A percentile compares a stretch with the other conserved stretches of the same genome.
Conservation (phyloP, 2,797 vertebrate species). For the Macrochelys suwanniensis region DNA sequence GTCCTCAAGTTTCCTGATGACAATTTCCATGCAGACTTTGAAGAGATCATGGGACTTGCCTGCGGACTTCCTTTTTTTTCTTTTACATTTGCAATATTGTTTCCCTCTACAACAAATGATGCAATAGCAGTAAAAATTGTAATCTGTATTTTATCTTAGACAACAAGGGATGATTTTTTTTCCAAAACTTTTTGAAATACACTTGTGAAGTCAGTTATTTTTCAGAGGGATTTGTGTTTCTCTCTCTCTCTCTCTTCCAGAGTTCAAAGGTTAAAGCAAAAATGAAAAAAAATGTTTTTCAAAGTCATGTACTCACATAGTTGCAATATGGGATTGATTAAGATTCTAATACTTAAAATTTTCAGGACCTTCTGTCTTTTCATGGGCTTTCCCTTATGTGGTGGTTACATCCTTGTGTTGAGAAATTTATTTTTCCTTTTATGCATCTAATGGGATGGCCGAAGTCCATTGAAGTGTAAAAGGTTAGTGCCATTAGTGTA, state of each 20-base stretch:
- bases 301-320: not conserved
- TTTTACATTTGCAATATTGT: not conserved
- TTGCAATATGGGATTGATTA: not conserved
- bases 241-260: not conserved
- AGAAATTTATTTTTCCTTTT: constrained; percentile 80
- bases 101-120: not conserved
- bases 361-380: constrained; percentile 14
- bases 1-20: not conserved
- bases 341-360: not conserved
- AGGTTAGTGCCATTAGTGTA: constrained; percentile 77
- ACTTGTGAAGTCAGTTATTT: not conserved
- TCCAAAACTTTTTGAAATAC: not conserved
- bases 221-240: not conserved
- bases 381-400: constrained; percentile 46
- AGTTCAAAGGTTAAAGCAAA: not conserved
- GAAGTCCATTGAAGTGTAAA: constrained; percentile 79
- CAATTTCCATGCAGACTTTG: not conserved
- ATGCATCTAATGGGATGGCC: constrained; percentile 83
- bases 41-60: not conserved
- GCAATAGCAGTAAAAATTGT: not conserved
- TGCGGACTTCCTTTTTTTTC: not conserved
- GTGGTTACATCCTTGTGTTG: constrained; percentile 67
- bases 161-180: not conserved
- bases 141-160: not conserved
- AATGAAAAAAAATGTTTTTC: not conserved